These are phyloP conservation scores for Mongoloraphidia duomilia DNA, from an alignment of 2,888 invertebrate species.

Conservation along the genomic window DNA sequence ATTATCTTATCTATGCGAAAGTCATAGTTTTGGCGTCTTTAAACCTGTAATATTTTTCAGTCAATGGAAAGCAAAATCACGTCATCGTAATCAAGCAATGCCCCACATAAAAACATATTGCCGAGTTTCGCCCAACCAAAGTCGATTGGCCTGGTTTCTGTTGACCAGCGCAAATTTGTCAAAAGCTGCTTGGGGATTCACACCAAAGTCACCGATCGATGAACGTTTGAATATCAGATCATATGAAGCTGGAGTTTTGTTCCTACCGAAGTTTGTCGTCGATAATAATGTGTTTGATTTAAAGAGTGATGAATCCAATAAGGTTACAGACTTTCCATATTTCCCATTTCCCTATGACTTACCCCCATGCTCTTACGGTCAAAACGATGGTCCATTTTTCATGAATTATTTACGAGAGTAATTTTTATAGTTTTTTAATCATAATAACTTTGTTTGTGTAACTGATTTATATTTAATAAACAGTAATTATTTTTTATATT, in stretches of 20 bases:
- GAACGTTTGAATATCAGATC: constrained; percentile 55
- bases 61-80: constrained; percentile 66
- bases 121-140: constrained; percentile 52
- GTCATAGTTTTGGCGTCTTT: constrained; percentile 1
- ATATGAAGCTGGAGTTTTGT: constrained; percentile 83
- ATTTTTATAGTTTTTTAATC: not conserved
- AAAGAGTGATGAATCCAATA: constrained; percentile 13
- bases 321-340: constrained; percentile 17
- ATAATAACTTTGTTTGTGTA: not conserved
- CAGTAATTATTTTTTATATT: not conserved
- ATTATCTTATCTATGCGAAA: constrained; percentile 2
- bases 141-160: constrained; percentile 64
- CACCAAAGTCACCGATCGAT: constrained; percentile 41
- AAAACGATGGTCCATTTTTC: constrained; percentile 55
- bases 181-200: constrained; percentile 91
- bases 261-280: constrained; percentile 71
- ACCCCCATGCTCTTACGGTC: constrained; percentile 56
- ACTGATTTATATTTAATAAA: not conserved
- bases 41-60: constrained; percentile 30
- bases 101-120: constrained; percentile 92
- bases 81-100: constrained; percentile 65
- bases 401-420: constrained; percentile 36
- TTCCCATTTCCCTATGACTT: constrained; percentile 71
- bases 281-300: constrained; percentile 26
- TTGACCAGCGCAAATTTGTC: constrained; percentile 91